Evolutionary conservation across 37 sponge, comb jelly and placozoan species (phyloP).

Genomic region (Axinella damicornis): DNA sequence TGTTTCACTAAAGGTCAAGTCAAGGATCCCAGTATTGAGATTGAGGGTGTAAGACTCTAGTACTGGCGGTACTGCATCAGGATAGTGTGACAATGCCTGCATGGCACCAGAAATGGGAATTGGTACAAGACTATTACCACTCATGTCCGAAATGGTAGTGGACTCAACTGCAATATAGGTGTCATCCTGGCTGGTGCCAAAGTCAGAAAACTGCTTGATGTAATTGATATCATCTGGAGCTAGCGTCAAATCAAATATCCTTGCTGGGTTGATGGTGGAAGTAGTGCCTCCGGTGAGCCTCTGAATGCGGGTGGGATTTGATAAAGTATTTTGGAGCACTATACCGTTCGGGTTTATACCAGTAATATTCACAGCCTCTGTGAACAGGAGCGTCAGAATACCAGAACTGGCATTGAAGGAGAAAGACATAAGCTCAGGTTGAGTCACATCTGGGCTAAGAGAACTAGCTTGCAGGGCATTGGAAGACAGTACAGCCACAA

Average conservation of each 20-base stretch:
- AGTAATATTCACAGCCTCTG: constrained; percentile 78
- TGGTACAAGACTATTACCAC: constrained; percentile 53
- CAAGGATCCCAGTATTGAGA: constrained; percentile 59
- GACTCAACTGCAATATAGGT: constrained; percentile 59
- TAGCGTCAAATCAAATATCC: constrained; percentile 60
- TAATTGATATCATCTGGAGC: constrained; percentile 69
- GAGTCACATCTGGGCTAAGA: constrained; percentile 59
- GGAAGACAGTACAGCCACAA: constrained; percentile 55
- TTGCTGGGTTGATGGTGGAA: constrained; percentile 48
- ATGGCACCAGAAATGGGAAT: constrained; percentile 37
- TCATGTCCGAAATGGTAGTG: constrained; percentile 66
- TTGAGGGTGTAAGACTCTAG: constrained; percentile 74
- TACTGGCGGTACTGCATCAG: constrained; percentile 77
- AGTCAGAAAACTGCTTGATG: constrained; percentile 75
- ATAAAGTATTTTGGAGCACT: constrained; percentile 53
- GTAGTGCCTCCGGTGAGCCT: constrained; percentile 70
- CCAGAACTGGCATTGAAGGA: constrained; percentile 80
- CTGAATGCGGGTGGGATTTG: neutral
- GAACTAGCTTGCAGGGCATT: constrained; percentile 58
- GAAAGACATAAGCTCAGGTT: constrained; percentile 61
- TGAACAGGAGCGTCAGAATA: constrained; percentile 68
- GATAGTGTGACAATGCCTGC: constrained; percentile 48
- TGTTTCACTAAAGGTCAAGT: constrained; percentile 79
- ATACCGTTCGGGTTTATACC: constrained; percentile 54
- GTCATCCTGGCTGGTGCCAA: constrained; percentile 68